Evolutionary conservation across 2,113 vertebrate genomes (phyloP), one percentile per base, ranked within the genome.

Genomic region (Regulus satrapa): DNA sequence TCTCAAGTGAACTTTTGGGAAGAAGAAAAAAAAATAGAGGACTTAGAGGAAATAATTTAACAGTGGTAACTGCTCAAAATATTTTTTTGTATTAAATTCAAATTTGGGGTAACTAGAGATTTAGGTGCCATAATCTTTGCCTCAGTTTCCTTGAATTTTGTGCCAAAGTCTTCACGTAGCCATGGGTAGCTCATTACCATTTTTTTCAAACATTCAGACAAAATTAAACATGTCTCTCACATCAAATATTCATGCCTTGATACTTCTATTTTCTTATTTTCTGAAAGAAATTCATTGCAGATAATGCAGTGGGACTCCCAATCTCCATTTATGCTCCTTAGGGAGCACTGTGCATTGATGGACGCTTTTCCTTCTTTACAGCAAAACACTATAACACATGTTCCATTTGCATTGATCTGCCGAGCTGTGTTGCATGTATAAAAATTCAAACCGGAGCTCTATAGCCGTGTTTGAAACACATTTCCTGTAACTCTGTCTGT

Each of bases 391-490:
- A 49, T 93, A 93, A 92, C 96, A 48, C 36, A 41, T 56, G 52
- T 94, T 88, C 82, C 64, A 81, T 93, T 96, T 96, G 63, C 71
- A 95, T 92, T 97, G 91, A 94, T 97, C 45, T 84, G 41, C 75
- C 5, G 12, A 67, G 78, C 31, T 88, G 31, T 71, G 61, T 36
- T 86, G 83, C 67, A 16, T 82, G 46, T 63, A 78, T 95, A 91
- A 94, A 96, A 85, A 61, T 69, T 85, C 41, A 54, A 77, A 74
- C 54, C 34, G 89, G 80, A 85, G 46, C 43, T 77, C 56, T 80
- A 14, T 49, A 68, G 14, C 41, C 36, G 7, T 85, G 61, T 88
- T 67, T 66, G 76, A 93, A 89, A 80, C 56, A 59, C 45, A 25
- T 85, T 95, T 95, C n/a, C 74, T 83, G 54, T 64, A 82, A 85